Evolutionary conservation across 1,140 invertebrate genomes (phyloP).

Genomic region (Paraescarpia echinospica): DNA sequence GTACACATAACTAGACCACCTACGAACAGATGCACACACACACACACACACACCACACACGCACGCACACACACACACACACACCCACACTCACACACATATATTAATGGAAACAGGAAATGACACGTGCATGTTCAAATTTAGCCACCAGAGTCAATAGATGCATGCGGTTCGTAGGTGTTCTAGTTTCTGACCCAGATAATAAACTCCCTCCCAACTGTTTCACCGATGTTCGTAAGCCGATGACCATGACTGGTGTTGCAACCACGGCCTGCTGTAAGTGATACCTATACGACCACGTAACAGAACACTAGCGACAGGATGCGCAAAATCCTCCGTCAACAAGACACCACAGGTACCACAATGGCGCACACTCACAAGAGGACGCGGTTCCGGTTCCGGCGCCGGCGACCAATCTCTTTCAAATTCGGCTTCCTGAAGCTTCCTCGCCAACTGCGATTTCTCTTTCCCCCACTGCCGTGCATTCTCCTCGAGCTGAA

Average conservation of each 20-base stretch:
- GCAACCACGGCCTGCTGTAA: not conserved
- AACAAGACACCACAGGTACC: not conserved
- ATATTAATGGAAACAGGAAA: too few relatives aligned
- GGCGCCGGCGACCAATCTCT: not conserved
- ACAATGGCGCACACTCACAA: not conserved
- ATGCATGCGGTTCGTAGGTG: not conserved
- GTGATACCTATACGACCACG: not conserved
- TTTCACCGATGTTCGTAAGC: not conserved
- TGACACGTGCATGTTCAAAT: too few relatives aligned
- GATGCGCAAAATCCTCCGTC: not conserved
- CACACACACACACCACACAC: too few relatives aligned
- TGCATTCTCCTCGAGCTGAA: conserved; percentile 49
- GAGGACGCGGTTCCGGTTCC: not conserved
- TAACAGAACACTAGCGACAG: not conserved
- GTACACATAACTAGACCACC: too few relatives aligned
- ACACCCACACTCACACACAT: too few relatives aligned
- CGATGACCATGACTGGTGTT: not conserved
- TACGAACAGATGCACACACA: too few relatives aligned
- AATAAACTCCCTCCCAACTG: too few relatives aligned
- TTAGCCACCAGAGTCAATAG: too few relatives aligned
- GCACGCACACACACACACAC: too few relatives aligned
- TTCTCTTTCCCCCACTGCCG: conserved; percentile 51
- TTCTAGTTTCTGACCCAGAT: not conserved
- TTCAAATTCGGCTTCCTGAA: conserved; percentile 46
- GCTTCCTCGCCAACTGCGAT: conserved; percentile 43